Evolutionary conservation across 2,888 invertebrate genomes (phyloP).

Genomic region (Parnassius apollo): DNA sequence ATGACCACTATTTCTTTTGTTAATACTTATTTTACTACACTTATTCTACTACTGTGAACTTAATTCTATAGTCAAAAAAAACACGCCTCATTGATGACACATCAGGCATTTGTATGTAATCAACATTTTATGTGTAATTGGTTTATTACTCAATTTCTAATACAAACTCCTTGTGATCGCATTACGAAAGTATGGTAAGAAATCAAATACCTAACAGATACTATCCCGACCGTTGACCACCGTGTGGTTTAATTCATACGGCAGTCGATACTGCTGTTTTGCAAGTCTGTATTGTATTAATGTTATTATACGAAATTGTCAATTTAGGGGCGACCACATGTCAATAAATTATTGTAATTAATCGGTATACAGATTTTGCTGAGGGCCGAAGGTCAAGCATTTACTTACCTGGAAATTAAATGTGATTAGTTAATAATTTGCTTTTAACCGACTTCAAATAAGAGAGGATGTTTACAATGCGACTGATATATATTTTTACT

Average conservation of each 20-base stretch:
- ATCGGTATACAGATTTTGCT: slow-evolving; percentile 13
- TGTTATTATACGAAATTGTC: slow-evolving; percentile 37
- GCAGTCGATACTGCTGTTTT: slow-evolving; percentile 60
- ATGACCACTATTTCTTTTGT: slow-evolving; percentile 5
- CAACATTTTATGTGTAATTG: neutral
- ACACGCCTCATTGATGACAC: neutral
- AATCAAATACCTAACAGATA: slow-evolving; percentile 54
- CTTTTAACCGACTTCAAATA: neutral
- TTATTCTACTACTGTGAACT: neutral
- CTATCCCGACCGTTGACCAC: slow-evolving; percentile 46
- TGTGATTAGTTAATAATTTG: slow-evolving; percentile 3
- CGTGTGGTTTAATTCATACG: slow-evolving; percentile 59
- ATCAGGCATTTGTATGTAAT: neutral
- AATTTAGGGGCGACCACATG: slow-evolving; percentile 44
- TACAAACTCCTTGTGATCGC: slow-evolving; percentile 58
- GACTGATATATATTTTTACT: neutral
- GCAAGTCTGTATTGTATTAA: slow-evolving; percentile 49
- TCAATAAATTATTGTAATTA: slow-evolving; percentile 32
- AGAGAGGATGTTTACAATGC: no score
- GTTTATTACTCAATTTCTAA: slow-evolving; percentile 47
- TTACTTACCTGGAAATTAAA: neutral
- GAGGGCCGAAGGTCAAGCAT: slow-evolving; percentile 20
- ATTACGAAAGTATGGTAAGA: slow-evolving; percentile 60
- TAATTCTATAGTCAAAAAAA: neutral
- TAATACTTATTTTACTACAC: slow-evolving; percentile 1